A percentile compares a stretch with the other conserved stretches of the same genome.
Conservation (phyloP, 2,113 vertebrate species). For the Pachycephala philippinensis region DNA sequence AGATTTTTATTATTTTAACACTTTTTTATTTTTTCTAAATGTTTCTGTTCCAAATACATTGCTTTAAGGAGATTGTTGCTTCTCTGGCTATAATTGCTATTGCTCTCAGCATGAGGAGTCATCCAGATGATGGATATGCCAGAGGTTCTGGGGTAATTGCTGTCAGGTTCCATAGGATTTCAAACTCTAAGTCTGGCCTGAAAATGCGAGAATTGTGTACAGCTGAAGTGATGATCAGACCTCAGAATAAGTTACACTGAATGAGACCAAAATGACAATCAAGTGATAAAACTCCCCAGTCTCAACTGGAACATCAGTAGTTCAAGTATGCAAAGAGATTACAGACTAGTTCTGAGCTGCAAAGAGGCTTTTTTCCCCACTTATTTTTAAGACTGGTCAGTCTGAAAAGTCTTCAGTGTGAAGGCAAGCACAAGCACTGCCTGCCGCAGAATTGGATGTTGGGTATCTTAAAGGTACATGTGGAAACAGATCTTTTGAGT, state of each 20-base stretch:
- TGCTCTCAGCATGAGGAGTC: background rate
- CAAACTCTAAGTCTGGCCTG: background rate
- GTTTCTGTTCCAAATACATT: background rate
- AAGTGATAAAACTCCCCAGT: background rate
- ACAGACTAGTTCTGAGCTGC: background rate
- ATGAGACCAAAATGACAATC: background rate
- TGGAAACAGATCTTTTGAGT: background rate
- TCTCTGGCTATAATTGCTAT: conserved; percentile 12
- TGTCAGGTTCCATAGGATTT: background rate
- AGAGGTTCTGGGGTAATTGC: conserved; percentile 18
- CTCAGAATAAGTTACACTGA: background rate
- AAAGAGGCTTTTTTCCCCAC: background rate
- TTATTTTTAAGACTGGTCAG: background rate
- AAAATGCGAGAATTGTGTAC: background rate
- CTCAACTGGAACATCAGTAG: background rate
- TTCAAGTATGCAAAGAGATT: background rate
- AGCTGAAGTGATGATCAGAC: background rate
- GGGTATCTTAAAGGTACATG: background rate
- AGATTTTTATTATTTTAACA: conserved; percentile 2
- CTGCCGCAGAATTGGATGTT: background rate
- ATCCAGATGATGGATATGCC: conserved; percentile 26
- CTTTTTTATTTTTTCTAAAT: background rate
- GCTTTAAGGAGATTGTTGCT: conserved; percentile 23
- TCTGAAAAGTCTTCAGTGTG: background rate
- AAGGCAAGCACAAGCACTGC: background rate